These are phyloP conservation scores for Ageneiosus marmoratus DNA, from an alignment of 2,113 vertebrate genomes.

Conservation along the genomic window DNA sequence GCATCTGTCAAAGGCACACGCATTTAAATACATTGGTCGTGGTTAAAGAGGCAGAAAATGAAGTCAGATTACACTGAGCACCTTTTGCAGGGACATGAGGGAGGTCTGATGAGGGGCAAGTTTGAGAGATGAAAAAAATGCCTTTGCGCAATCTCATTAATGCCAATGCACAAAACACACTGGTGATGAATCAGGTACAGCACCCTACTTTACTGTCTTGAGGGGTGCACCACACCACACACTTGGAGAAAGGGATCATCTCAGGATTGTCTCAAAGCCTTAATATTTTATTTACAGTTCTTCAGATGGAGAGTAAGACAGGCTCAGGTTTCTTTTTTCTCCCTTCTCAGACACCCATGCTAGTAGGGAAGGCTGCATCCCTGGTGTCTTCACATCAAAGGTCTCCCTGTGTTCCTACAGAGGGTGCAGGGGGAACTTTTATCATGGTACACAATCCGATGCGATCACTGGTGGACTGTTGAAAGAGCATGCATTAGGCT, in stretches of 20 bases:
- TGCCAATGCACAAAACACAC: conserved; percentile 53
- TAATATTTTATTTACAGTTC: conserved; percentile 74
- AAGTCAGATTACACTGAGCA: conserved; percentile 77
- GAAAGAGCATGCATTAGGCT: conserved; percentile 64
- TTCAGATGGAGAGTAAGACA: conserved; percentile 57
- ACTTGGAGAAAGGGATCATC: background rate
- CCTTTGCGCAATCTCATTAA: conserved; percentile 65
- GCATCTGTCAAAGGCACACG: conserved; percentile 78
- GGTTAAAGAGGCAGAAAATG: conserved; percentile 83
- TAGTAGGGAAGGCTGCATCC: conserved; percentile 55
- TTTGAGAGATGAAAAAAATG: conserved; percentile 51
- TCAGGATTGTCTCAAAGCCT: conserved; percentile 57
- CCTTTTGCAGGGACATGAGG: conserved; percentile 65
- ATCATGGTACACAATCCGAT: conserved; percentile 63
- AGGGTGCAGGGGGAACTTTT: conserved; percentile 65
- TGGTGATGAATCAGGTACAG: conserved; percentile 54
- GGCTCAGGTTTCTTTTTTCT: conserved; percentile 53
- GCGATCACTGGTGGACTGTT: conserved; percentile 59
- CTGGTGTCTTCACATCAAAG: conserved; percentile 64
- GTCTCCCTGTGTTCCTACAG: conserved; percentile 62
- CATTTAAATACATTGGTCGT: conserved; percentile 81
- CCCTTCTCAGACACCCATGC: conserved; percentile 57
- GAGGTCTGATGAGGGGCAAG: conserved; percentile 51
- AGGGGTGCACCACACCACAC: background rate
- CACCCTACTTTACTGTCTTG: conserved; percentile 42